A percentile compares a stretch with the other conserved stretches of the same genome.
Conservation (phyloP, 2,797 vertebrate genomes). For the Sebastes nivosus region DNA sequence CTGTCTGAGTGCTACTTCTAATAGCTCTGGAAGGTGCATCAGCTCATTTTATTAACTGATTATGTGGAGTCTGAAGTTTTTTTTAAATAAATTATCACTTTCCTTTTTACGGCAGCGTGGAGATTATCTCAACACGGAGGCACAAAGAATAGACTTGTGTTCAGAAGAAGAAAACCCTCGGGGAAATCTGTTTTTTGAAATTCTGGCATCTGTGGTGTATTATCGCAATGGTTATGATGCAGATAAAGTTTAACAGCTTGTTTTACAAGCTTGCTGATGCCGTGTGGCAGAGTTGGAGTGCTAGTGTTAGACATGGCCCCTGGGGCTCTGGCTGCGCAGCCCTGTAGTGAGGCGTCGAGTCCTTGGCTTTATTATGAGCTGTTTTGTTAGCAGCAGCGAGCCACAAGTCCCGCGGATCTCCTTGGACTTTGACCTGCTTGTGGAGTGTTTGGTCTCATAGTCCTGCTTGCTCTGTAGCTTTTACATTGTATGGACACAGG, state of each 20-base stretch:
- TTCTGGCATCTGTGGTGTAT: constrained; percentile 60
- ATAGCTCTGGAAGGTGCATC: constrained; percentile 56
- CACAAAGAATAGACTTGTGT: constrained; percentile 31
- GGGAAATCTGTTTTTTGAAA: constrained; percentile 45
- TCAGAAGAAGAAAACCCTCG: constrained; percentile 6
- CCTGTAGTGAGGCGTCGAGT: constrained; percentile 41
- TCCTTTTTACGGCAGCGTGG: constrained; percentile 42
- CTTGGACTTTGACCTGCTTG: constrained; percentile 61
- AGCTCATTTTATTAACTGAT: constrained; percentile 66
- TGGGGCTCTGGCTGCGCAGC: constrained; percentile 39
- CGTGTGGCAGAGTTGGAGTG: constrained; percentile 31
- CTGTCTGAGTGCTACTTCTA: constrained; percentile 63
- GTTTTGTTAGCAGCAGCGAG: constrained; percentile 50
- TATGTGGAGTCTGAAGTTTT: constrained; percentile 45
- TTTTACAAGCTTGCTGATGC: constrained; percentile 67
- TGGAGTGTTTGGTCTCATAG: constrained; percentile 35
- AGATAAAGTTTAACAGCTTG: constrained; percentile 75
- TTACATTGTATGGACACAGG: constrained; percentile 16
- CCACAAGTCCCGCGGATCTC: constrained; percentile 37
- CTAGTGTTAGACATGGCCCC: constrained; percentile 44
- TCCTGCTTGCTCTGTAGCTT: constrained; percentile 17
- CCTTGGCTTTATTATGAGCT: constrained; percentile 49
- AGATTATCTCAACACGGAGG: constrained; percentile 43
- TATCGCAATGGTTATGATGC: constrained; percentile 66
- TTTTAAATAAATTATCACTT: constrained; percentile 17